Evolutionary conservation across 1,140 invertebrate species (phyloP).

Genomic region (Fopius arisanus): DNA sequence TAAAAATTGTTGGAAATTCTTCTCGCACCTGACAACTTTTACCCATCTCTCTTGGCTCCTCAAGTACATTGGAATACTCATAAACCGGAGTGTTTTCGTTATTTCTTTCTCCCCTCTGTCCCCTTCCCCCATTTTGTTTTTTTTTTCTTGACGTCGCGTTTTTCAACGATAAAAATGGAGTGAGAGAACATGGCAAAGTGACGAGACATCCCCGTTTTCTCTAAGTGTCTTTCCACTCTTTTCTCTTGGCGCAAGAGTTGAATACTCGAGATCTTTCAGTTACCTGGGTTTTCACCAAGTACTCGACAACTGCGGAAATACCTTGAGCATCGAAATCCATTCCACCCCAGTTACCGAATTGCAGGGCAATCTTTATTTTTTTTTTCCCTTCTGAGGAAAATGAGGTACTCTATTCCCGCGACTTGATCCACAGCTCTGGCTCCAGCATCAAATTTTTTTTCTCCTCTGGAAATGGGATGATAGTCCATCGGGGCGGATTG

Average conservation of each 20-base stretch:
- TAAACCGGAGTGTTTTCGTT: slow-evolving; percentile 25
- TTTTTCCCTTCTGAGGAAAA: background rate
- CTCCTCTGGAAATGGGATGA: background rate
- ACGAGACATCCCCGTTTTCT: slow-evolving; percentile 8
- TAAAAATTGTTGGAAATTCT: background rate
- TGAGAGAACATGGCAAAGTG: background rate
- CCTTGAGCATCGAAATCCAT: slow-evolving; percentile 19
- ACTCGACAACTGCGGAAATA: slow-evolving; percentile 13
- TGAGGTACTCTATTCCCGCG: background rate
- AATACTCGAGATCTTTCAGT: slow-evolving; percentile 21
- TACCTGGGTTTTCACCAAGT: slow-evolving; percentile 24
- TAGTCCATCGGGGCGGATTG: background rate
- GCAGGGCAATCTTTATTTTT: background rate
- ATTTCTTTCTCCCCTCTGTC: no score
- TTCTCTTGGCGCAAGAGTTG: background rate
- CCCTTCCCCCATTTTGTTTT: background rate
- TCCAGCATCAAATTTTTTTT: background rate
- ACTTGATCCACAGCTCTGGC: background rate
- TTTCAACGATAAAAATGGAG: slow-evolving; percentile 12
- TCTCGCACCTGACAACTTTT: background rate
- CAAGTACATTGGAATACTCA: slow-evolving; percentile 19
- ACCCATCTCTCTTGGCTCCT: background rate
- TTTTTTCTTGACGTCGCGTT: background rate
- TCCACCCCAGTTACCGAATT: slow-evolving; percentile 19
- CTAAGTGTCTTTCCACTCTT: slow-evolving; percentile 12